A percentile compares a stretch with the other conserved stretches of the same genome.
Evolutionary conservation across 2,797 vertebrate species (phyloP).

Genomic region (Tolypeutes matacus): DNA sequence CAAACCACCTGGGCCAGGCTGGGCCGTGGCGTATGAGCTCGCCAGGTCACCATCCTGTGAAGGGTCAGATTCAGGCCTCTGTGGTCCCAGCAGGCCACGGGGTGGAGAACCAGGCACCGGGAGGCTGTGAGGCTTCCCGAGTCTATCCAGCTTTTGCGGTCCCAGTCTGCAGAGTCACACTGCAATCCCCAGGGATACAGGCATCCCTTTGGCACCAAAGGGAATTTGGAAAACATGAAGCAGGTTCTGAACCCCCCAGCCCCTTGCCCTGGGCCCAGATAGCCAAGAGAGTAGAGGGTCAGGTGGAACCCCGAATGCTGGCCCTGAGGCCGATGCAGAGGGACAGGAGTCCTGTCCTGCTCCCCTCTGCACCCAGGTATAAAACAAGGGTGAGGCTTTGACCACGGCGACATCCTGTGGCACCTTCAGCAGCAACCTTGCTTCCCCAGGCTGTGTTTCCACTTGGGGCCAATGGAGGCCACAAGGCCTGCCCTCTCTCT

Average conservation of each 20-base stretch:
- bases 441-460: background rate
- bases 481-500: background rate
- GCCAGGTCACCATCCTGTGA: background rate
- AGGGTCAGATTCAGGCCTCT: background rate
- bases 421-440: background rate
- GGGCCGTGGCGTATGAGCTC: background rate
- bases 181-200: background rate
- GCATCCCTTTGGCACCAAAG: background rate
- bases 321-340: background rate
- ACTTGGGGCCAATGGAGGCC: background rate
- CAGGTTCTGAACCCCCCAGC: background rate
- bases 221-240: background rate
- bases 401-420: background rate
- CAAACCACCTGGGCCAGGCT: background rate
- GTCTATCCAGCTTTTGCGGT: background rate
- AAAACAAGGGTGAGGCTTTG: background rate
- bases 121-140: background rate
- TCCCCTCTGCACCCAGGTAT: background rate
- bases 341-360: background rate
- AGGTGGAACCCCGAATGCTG: accelerated
- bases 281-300: background rate
- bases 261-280: background rate
- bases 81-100: background rate
- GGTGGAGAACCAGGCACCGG: background rate
- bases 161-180: background rate